Evolutionary conservation across 2,888 invertebrate genomes (phyloP).

Genomic region (Hypercompe scribonia): DNA sequence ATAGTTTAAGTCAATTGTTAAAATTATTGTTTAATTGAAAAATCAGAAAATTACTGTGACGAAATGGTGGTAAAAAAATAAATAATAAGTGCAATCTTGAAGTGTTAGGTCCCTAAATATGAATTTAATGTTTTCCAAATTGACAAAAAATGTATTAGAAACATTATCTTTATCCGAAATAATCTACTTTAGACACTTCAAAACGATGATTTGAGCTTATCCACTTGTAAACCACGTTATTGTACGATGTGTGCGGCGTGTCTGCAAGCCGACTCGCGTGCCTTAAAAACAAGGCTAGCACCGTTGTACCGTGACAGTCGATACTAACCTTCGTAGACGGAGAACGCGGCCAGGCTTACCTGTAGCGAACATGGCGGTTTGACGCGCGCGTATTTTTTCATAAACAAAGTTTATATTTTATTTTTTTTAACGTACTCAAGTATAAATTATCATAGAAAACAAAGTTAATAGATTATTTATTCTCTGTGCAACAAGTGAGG

Average conservation of each 20-base stretch:
- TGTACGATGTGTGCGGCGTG: slow-evolving; percentile 45
- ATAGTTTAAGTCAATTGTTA: background rate
- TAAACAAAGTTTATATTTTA: slow-evolving; percentile 36
- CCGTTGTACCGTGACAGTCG: slow-evolving; percentile 76
- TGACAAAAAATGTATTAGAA: background rate
- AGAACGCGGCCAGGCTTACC: slow-evolving; percentile 64
- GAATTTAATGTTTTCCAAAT: background rate
- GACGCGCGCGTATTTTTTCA: slow-evolving; percentile 65
- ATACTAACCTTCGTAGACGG: slow-evolving; percentile 70
- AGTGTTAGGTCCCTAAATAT: background rate
- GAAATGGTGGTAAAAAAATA: background rate
- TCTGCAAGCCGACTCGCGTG: slow-evolving; percentile 66
- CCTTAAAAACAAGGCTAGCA: slow-evolving; percentile 77
- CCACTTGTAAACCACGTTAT: slow-evolving; percentile 26
- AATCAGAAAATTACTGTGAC: background rate
- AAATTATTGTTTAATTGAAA: background rate
- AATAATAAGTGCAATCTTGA: background rate
- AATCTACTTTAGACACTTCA: slow-evolving; percentile 6
- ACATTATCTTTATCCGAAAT: background rate
- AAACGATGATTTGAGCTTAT: slow-evolving; percentile 53
- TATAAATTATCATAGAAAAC: slow-evolving; percentile 7
- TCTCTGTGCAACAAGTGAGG: slow-evolving; percentile 41
- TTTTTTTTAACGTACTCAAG: slow-evolving; percentile 5
- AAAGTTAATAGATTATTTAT: slow-evolving; percentile 7
- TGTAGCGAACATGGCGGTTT: slow-evolving; percentile 65